Evolutionary conservation across 2,113 vertebrate genomes (phyloP).

Genomic region (Amblyopsis rosae): DNA sequence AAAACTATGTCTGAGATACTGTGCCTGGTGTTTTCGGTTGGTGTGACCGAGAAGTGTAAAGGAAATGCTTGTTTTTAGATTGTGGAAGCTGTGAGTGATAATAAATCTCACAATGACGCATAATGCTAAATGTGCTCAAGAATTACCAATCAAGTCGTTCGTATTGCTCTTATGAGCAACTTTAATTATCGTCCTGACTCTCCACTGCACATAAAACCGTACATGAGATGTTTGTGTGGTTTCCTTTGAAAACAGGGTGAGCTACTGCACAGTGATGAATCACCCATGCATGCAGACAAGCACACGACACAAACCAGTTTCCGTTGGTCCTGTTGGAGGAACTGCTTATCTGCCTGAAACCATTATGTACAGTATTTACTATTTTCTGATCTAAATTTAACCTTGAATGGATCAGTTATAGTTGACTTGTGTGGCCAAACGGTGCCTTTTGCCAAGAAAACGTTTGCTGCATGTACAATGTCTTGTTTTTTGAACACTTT

Average conservation of each 20-base stretch:
- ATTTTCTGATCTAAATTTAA: background rate
- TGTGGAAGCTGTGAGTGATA: background rate
- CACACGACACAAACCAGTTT: background rate
- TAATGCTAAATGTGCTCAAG: no score
- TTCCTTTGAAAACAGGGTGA: conserved; percentile 13
- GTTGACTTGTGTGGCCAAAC: background rate
- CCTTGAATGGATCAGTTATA: background rate
- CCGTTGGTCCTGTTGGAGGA: background rate
- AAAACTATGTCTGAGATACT: no score
- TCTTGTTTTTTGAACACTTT: no score
- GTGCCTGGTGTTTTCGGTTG: no score
- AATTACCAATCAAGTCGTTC: background rate
- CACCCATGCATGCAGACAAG: background rate
- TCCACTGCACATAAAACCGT: conserved; percentile 4
- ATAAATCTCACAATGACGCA: no score
- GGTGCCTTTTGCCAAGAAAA: background rate
- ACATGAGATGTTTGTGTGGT: background rate
- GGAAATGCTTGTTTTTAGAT: no score
- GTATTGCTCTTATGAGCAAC: conserved; percentile 2
- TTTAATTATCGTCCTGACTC: background rate
- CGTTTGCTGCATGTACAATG: background rate
- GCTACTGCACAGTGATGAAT: conserved; percentile 25
- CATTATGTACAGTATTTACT: background rate
- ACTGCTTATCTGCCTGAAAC: background rate
- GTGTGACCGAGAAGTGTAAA: no score